Conservation (phyloP, 2,113 vertebrate genomes). For the Nematolebias whitei region DNA sequence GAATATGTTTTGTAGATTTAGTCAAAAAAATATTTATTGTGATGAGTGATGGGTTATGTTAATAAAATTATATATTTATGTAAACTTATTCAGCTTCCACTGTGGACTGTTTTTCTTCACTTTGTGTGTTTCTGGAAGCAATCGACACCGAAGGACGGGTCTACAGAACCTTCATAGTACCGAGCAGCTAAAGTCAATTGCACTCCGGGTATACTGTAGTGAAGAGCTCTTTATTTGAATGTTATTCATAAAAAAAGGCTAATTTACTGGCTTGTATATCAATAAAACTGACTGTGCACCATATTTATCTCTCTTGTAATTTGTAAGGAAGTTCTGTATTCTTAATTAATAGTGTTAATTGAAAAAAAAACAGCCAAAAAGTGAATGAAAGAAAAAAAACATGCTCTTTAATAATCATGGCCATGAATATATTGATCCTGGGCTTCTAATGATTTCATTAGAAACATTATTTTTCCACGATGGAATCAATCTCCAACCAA, state of each 20-base stretch:
- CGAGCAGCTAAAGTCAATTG: slow-evolving; percentile 55
- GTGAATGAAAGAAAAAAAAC: slow-evolving; percentile 2
- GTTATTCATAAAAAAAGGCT: slow-evolving; percentile 78
- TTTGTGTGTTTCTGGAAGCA: slow-evolving; percentile 40
- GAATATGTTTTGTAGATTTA: slow-evolving; percentile 66
- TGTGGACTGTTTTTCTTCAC: slow-evolving; percentile 80
- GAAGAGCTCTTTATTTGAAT: slow-evolving; percentile 72
- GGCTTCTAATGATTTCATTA: no score
- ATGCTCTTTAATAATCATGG: background rate
- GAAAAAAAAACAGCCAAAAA: background rate
- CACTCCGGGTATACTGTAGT: slow-evolving; percentile 60
- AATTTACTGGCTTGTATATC: slow-evolving; percentile 84
- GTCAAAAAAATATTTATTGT: slow-evolving; percentile 75
- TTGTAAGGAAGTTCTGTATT: background rate
- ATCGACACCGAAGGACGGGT: slow-evolving; percentile 33
- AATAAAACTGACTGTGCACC: slow-evolving; percentile 90
- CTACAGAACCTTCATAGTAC: slow-evolving; percentile 33
- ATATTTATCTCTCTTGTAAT: slow-evolving; percentile 55
- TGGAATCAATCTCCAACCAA: no score
- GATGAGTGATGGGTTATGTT: slow-evolving; percentile 53
- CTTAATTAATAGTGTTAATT: slow-evolving; percentile 5
- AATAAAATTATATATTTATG: slow-evolving; percentile 76
- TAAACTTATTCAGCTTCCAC: slow-evolving; percentile 79
- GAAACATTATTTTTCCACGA: no score
- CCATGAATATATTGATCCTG: no score